Conservation (phyloP, 2,797 vertebrate genomes). For the Zalophus californianus region DNA sequence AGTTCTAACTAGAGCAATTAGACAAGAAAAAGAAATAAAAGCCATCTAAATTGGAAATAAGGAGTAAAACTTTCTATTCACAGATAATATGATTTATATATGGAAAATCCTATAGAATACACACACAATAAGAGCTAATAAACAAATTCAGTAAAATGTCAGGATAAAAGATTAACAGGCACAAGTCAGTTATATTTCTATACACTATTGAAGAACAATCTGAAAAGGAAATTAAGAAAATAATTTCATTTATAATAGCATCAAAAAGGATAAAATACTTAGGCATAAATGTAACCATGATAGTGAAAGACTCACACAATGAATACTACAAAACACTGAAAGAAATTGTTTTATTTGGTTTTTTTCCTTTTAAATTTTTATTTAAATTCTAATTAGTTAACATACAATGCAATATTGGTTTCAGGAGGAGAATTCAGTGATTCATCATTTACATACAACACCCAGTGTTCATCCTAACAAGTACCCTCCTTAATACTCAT, state of each 20-base stretch:
- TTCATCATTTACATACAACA: neutral
- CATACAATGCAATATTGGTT: neutral
- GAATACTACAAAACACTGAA: neutral
- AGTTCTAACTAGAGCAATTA: neutral
- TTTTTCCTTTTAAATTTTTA: neutral
- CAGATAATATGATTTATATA: neutral
- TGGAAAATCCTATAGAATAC: neutral
- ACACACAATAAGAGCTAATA: neutral
- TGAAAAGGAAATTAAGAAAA: neutral
- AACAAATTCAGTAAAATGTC: neutral
- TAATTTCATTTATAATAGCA: neutral
- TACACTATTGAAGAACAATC: neutral
- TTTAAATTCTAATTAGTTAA: neutral
- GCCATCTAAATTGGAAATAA: neutral
- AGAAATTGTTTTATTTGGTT: neutral
- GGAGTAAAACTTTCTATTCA: neutral
- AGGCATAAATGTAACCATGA: neutral
- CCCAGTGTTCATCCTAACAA: neutral
- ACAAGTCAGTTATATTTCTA: neutral
- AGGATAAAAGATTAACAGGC: neutral
- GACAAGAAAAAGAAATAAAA: neutral
- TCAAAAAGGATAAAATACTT: neutral
- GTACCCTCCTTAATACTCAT: neutral
- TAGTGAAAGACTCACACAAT: neutral
- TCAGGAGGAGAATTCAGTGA: neutral